A percentile compares a stretch with the other conserved stretches of the same genome.
Conservation (phyloP, 2,797 vertebrate species). For the Darevskia mixta region DNA sequence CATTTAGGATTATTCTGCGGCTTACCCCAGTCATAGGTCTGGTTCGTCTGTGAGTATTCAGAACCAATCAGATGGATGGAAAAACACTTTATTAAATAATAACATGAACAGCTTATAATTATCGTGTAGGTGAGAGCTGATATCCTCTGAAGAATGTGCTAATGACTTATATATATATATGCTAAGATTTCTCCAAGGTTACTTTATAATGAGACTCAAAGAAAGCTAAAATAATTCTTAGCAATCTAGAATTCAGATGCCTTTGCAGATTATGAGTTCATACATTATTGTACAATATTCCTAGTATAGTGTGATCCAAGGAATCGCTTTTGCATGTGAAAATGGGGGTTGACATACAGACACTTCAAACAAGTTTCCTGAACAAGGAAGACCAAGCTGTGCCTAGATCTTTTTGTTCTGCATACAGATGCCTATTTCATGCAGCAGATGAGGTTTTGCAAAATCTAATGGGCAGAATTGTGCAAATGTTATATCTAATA, state of each 20-base stretch:
- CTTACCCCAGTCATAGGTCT: background rate
- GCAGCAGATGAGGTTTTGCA: background rate
- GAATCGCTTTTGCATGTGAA: conserved; percentile 1
- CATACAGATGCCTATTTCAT: background rate
- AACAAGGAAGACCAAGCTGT: background rate
- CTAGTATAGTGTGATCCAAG: background rate
- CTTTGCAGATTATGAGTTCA: conserved; percentile 45
- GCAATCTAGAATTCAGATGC: conserved; percentile 57
- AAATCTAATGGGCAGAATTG: background rate
- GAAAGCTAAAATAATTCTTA: conserved; percentile 45
- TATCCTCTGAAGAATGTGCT: conserved; percentile 57
- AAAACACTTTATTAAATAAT: conserved; percentile 22
- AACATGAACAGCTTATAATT: background rate
- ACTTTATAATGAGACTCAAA: conserved; percentile 61
- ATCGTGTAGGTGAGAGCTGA: conserved; percentile 38
- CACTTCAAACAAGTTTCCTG: background rate
- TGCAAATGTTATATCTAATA: background rate
- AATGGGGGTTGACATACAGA: background rate
- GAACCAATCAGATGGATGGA: background rate
- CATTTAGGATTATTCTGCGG: background rate
- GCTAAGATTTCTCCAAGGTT: conserved; percentile 59
- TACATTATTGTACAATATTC: conserved; percentile 37
- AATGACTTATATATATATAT: conserved; percentile 60
- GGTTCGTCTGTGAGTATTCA: background rate
- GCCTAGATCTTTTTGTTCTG: background rate